Conservation (phyloP, 2,113 vertebrate genomes). For the Capra hircus region DNA sequence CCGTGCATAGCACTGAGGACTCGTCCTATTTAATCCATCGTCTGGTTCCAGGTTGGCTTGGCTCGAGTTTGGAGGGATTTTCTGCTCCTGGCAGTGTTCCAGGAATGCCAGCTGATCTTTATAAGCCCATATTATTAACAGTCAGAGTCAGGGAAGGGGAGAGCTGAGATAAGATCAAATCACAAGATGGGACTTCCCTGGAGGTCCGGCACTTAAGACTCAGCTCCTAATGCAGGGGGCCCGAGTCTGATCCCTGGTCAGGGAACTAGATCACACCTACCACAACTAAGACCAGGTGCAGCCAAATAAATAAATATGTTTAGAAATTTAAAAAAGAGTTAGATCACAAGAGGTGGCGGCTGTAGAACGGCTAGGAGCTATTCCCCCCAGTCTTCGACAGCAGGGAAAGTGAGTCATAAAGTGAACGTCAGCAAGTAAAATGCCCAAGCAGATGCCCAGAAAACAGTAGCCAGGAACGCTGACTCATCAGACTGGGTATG, state of each 20-base stretch:
- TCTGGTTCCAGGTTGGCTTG: neutral
- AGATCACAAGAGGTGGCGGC: neutral
- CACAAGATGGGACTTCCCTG: neutral
- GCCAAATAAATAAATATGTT: neutral
- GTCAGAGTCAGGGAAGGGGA: neutral
- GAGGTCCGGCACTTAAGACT: neutral
- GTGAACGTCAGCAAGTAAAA: neutral
- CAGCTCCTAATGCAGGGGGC: neutral
- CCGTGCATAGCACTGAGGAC: neutral
- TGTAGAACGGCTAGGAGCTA: neutral
- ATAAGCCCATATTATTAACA: neutral
- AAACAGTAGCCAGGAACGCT: neutral
- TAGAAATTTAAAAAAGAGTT: neutral
- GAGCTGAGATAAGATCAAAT: neutral
- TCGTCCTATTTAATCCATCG: neutral
- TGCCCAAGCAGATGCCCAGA: neutral
- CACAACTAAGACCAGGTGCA: neutral
- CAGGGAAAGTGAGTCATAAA: neutral
- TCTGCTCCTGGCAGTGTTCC: neutral
- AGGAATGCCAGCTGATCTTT: neutral
- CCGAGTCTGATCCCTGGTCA: neutral
- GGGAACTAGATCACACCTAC: neutral
- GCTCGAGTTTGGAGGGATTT: neutral
- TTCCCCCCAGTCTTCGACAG: neutral
- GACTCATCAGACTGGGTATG: neutral